Evolutionary conservation across 1,140 invertebrate species (phyloP).

Genomic region (Leptopilina boulardi): DNA sequence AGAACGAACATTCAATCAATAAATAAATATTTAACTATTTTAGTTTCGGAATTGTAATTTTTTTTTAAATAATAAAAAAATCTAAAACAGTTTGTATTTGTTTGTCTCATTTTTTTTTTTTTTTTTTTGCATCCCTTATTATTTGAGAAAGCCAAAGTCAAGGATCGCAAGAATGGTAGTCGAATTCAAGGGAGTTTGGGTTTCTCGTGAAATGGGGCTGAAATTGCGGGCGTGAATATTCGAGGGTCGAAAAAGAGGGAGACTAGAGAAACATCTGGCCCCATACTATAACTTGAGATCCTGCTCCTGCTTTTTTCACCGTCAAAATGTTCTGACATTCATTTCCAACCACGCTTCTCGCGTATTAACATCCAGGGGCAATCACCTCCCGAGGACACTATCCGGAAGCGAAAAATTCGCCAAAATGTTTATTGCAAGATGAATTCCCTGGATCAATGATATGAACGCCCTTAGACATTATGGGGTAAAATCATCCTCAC

Average conservation of each 20-base stretch:
- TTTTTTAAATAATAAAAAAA: no score
- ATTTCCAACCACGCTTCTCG: slow-evolving; percentile 12
- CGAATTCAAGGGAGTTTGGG: slow-evolving; percentile 8
- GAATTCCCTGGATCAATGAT: not conserved
- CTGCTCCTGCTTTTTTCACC: not conserved
- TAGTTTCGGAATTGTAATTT: no score
- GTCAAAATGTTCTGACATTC: slow-evolving; percentile 4
- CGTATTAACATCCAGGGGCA: not conserved
- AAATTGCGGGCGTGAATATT: slow-evolving; percentile 17
- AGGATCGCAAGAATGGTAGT: slow-evolving; percentile 4
- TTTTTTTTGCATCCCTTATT: not conserved
- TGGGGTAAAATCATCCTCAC: not conserved
- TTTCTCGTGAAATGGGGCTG: slow-evolving; percentile 25
- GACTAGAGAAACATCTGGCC: slow-evolving; percentile 26
- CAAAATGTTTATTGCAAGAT: not conserved
- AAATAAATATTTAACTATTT: no score
- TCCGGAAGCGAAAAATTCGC: not conserved
- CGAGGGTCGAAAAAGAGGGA: slow-evolving; percentile 20
- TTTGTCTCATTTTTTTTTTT: not conserved
- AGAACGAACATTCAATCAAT: no score
- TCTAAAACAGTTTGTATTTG: no score
- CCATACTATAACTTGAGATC: no score
- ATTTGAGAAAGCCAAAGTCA: slow-evolving; percentile 13
- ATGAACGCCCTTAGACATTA: not conserved
- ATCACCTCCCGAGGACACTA: slow-evolving; percentile 22